Base-by-base conservation (phyloP, 2,888 invertebrate species). In the Calameuta pallipes region DNA sequence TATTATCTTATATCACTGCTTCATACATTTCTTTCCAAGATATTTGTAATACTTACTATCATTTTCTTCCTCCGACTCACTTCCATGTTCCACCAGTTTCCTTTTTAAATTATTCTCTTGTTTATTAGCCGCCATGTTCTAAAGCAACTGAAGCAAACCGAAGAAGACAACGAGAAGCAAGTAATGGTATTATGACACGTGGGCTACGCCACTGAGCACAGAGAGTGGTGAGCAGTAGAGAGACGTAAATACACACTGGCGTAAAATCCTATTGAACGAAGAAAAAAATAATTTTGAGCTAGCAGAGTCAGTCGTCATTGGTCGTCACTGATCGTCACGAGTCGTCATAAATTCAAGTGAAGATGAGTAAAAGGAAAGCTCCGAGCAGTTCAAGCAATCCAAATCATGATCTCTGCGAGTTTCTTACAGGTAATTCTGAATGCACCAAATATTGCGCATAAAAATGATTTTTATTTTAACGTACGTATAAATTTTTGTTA, bases 321-420 rank as follows among this genome's bases (percentile, higher is more conserved):
- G 1, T 23, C 41, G 23, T 23, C 23, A 41, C 6, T 0, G 1
- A 2, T 56, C 56, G 1, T 56, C 23, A 56, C 9, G 4, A 41
- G 0, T 41, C 41, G 13, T 41, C 41, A 69, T 30, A 78, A 36
- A 56, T 33, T 56, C 56, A 56, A 76, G 75, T 71, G 34, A 84
- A 74, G 79, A 94, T 95, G 94, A 94, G 94, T 85, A 94, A 94
- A 90, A 92, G 94, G 75, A 95, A 95, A 90, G 93, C 93, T 75
- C 93, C 93, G 1, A 92, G 92, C 0, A 90, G 85, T 79, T 91
- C 90, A 69, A 92, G 92, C 81, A 94, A 94, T 86, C 90, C 92
- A 3, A 95, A 95, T 88, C 90, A 92, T 69, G 94, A 94, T 84
- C 93, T 95, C 85, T 95, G 94, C 83, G 94, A 94, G 73, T 94